Conservation (phyloP, 2,113 vertebrate genomes). For the Fregetta grallaria region DNA sequence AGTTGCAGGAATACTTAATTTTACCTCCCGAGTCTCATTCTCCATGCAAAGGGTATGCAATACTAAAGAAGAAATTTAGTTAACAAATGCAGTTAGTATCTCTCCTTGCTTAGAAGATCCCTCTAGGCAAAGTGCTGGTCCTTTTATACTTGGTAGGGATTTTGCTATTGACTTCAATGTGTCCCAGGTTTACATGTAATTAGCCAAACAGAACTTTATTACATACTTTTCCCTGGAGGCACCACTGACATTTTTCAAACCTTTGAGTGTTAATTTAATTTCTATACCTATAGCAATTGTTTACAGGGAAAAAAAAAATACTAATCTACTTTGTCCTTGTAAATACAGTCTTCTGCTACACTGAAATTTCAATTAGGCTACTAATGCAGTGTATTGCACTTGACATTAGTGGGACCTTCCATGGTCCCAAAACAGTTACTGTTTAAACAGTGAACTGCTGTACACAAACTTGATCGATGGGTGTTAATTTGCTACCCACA, state of each 20-base stretch:
- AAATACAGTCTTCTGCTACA: not conserved
- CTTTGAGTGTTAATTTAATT: not conserved
- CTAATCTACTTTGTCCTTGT: not conserved
- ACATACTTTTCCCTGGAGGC: not conserved
- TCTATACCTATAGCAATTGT: not conserved
- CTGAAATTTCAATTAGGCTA: not conserved
- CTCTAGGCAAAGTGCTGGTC: not conserved
- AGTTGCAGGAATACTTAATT: not conserved
- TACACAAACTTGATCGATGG: not conserved
- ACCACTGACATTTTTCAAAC: not conserved
- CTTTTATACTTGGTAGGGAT: not conserved
- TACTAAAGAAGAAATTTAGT: not conserved
- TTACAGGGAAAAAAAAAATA: not conserved
- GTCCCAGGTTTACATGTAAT: not conserved
- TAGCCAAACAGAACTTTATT: not conserved
- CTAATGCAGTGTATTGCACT: not conserved
- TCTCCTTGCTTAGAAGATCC: not conserved
- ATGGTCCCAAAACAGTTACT: accelerated
- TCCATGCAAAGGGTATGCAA: not conserved
- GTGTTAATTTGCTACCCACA: not conserved
- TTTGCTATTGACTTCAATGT: not conserved
- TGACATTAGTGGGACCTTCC: not conserved
- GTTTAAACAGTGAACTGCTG: not conserved
- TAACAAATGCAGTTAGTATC: not conserved
- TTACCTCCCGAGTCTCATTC: not conserved